Conservation (phyloP, 2,888 invertebrate species). For the Adela reaumurella region DNA sequence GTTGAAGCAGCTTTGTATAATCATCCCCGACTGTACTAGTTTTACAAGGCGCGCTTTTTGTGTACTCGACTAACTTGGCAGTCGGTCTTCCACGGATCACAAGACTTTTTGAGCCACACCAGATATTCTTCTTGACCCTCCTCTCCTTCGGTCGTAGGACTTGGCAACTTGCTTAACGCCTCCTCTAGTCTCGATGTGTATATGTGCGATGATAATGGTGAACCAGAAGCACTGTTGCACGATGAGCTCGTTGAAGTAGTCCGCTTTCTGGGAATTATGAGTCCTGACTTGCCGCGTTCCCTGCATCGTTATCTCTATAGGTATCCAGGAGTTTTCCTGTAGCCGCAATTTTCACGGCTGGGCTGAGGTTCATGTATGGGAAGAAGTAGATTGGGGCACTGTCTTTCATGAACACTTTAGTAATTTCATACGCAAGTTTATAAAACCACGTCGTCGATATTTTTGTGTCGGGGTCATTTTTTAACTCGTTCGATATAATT, state of each 20-base stretch:
- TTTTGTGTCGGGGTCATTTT: background rate
- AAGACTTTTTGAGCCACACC: background rate
- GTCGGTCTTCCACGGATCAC: background rate
- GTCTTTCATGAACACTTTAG: slow-evolving; percentile 1
- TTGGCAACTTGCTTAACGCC: background rate
- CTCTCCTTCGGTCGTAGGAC: background rate
- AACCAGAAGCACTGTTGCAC: background rate
- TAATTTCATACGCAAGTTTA: slow-evolving; percentile 2
- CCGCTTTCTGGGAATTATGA: slow-evolving; percentile 1
- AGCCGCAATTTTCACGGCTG: slow-evolving; percentile 1
- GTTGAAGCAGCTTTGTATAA: background rate
- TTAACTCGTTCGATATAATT: background rate
- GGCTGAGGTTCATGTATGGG: slow-evolving; percentile 2
- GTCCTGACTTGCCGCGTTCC: background rate
- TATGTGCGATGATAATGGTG: background rate
- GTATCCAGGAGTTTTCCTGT: background rate
- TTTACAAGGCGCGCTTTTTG: background rate
- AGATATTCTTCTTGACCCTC: background rate
- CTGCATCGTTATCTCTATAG: background rate
- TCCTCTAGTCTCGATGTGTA: background rate
- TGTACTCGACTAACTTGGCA: background rate
- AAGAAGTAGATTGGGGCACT: slow-evolving; percentile 2
- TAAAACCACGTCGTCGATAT: background rate
- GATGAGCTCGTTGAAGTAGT: background rate
- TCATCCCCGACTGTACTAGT: background rate